Percentiles rank a stretch among this genome's conserved stretches.
Conservation (phyloP, 2,888 invertebrate genomes). For the Lithophane semibrunnea region DNA sequence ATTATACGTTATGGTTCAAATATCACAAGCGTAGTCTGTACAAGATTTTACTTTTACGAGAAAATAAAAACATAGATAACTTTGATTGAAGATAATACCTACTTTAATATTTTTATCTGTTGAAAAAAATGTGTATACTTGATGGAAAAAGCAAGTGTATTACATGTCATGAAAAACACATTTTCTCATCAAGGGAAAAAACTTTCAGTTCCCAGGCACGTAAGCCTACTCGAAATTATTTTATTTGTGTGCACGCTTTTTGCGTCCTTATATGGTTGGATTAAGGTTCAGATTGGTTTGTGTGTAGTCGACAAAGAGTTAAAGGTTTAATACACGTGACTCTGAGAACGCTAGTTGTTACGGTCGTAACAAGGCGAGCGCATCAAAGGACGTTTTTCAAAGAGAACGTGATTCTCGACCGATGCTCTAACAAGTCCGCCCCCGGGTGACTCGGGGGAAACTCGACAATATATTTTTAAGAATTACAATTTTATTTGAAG, state of each 20-base stretch:
- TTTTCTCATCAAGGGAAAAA: conserved; percentile 75
- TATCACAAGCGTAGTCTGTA: conserved; percentile 83
- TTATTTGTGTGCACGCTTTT: conserved; percentile 67
- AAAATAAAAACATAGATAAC: conserved; percentile 80
- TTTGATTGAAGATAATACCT: conserved; percentile 69
- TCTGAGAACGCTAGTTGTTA: conserved; percentile 80
- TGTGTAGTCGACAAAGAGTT: conserved; percentile 67
- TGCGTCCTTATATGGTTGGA: conserved; percentile 49
- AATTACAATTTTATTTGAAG: conserved; percentile 70
- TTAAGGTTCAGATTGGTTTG: conserved; percentile 68
- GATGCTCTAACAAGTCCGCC: conserved; percentile 82
- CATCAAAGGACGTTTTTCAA: conserved; percentile 86
- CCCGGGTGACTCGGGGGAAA: conserved; percentile 72
- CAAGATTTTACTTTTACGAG: conserved; percentile 76
- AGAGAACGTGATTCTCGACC: conserved; percentile 86
- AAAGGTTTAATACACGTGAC: conserved; percentile 79
- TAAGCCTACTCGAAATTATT: conserved; percentile 78
- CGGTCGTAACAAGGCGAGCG: conserved; percentile 80
- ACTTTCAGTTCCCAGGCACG: conserved; percentile 79
- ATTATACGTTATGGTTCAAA: conserved; percentile 88
- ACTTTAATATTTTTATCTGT: conserved; percentile 61
- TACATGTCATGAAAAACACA: conserved; percentile 71
- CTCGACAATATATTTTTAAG: conserved; percentile 75
- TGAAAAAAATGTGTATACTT: conserved; percentile 56
- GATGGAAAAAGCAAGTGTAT: conserved; percentile 63